phyloP scores from a whole-genome alignment of 2,888 invertebrate genomes.

The Linnaemya vulpina region DNA sequence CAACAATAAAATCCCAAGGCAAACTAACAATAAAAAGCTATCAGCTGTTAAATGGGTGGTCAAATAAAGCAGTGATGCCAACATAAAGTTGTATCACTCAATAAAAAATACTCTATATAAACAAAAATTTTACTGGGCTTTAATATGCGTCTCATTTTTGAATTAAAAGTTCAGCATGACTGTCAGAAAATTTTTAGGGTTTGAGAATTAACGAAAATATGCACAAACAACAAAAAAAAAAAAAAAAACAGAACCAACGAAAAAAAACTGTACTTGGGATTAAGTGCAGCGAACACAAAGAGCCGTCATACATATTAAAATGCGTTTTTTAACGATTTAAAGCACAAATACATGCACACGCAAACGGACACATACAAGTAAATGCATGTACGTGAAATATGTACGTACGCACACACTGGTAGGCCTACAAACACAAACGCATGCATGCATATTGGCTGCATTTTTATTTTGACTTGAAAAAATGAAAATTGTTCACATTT shows the following conservation, averaged over 20 bases:
- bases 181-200: slow-evolving; percentile 39
- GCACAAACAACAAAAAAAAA: neutral
- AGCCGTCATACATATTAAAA: slow-evolving; percentile 39
- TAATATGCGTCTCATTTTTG: neutral
- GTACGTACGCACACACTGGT: slow-evolving; percentile 5
- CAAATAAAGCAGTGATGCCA: too few species aligned
- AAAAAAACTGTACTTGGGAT: slow-evolving; percentile 48
- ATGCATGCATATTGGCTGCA: slow-evolving; percentile 3
- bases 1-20: too few species aligned
- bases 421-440: slow-evolving; percentile 11
- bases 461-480: slow-evolving; percentile 38
- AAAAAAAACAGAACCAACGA: slow-evolving; percentile 1
- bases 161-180: slow-evolving; percentile 39
- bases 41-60: too few species aligned
- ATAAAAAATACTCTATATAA: too few species aligned
- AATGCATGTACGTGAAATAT: neutral
- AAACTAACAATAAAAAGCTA: too few species aligned
- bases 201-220: slow-evolving; percentile 37
- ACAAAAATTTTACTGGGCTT: slow-evolving; percentile 32
- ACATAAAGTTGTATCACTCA: too few species aligned
- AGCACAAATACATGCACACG: neutral
- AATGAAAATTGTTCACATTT: slow-evolving; percentile 44
- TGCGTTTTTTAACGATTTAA: slow-evolving; percentile 52
- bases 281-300: slow-evolving; percentile 9
- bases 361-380: neutral